Base-by-base conservation (phyloP, 2,888 invertebrate genomes). In the Heteromyza rotundicornis region DNA sequence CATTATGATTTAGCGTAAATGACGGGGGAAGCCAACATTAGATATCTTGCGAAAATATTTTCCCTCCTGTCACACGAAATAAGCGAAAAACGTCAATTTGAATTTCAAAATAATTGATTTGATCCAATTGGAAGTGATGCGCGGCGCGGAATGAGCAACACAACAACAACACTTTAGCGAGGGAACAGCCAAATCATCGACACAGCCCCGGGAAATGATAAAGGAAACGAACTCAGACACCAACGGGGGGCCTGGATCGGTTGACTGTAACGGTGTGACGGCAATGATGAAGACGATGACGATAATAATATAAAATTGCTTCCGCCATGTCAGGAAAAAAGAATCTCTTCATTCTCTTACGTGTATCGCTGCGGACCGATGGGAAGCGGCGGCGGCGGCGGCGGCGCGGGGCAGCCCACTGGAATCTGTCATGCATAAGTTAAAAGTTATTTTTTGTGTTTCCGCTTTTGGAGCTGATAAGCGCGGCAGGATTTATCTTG, bases 21-120 rank as follows among this genome's bases (percentile, higher is more conserved):
- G 35, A 17, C 35, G 56, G 16, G 8, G n/a, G 24, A 2, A 51
- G 2, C 75, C 74, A 65, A 72, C 70, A 72, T 73, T 74, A 75
- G 68, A 75, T 71, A 72, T 64, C 67, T 71, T 70, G 71, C 70
- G n/a, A 74, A 60, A 74, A 73, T 73, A 72, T 74, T 75, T 75
- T 74, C 47, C 32, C 47, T 55, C 22, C 55, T 40, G 74, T 74
- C 75, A 70, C 67, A 20, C 12, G 16, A 22, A 35, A 10, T n/a
- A 17, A 23, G 14, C 23, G 44, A 74, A 70, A 73, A 68, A 71
- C 68, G 76, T 79, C 77, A 75, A 79, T 78, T 78, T 77, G 72
- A 74, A 77, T 78, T 73, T 75, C 59, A 57, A 71, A 72, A 76
- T 78, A 78, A 79, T 78, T 78, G 77, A 79, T 77, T 79, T 73